A percentile compares a stretch with the other conserved stretches of the same genome.
These are phyloP conservation scores for Strix uralensis DNA, from an alignment of 2,113 vertebrate genomes.

Conservation along the genomic window DNA sequence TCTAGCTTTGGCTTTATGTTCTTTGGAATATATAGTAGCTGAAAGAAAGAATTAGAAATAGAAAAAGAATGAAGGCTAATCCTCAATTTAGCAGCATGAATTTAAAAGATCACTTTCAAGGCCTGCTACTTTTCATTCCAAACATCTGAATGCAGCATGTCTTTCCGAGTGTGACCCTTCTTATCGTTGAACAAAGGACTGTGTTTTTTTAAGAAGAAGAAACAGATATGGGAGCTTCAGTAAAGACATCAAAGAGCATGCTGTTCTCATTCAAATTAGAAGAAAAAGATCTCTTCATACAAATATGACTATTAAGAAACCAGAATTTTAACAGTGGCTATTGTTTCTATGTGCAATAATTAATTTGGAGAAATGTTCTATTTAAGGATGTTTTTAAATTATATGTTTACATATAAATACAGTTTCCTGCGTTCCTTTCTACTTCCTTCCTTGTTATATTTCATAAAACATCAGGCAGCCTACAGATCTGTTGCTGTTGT, in stretches of 20 bases:
- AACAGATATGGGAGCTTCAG: neutral
- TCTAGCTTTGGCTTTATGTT: neutral
- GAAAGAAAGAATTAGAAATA: neutral
- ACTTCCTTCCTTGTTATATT: neutral
- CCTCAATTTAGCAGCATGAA: constrained; percentile 27
- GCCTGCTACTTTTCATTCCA: neutral
- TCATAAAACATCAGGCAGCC: neutral
- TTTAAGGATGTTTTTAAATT: neutral
- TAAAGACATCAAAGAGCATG: neutral
- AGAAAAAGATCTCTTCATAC: neutral
- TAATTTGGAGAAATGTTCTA: neutral
- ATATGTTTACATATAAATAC: neutral
- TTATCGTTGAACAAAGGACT: neutral
- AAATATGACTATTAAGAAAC: neutral
- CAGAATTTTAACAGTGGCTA: neutral
- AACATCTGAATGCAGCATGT: neutral
- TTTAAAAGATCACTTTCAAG: constrained; percentile 15
- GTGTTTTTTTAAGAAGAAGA: neutral
- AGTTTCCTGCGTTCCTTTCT: neutral
- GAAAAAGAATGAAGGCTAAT: neutral
- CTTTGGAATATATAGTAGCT: neutral
- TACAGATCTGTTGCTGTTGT: neutral
- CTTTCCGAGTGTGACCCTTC: neutral
- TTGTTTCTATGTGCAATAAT: neutral
- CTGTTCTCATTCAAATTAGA: neutral